Base-by-base conservation (phyloP, 2,888 invertebrate species). In the Dorcus hopei region DNA sequence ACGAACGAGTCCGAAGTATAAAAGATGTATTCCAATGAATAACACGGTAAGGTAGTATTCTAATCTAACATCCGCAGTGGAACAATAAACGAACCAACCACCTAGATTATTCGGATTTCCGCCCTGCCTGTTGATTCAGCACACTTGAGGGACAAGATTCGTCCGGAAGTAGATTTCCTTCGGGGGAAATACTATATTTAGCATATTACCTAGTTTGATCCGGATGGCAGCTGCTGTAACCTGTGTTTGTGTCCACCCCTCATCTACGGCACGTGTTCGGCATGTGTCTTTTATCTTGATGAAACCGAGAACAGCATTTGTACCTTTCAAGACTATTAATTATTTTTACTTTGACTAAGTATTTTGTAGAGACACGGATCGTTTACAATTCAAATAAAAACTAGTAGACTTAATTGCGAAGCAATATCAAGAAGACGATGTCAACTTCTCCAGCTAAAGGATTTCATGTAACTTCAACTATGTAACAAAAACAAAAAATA, bases 121-220 rank as follows among this genome's bases (percentile, higher is more conserved):
- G 73, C 69, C 71, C 70, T 70, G 75, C 75, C 75, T 75, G 75
- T 75, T 75, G 75, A 74, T 75, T 75, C 73, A 72, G 69, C 67
- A 71, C 74, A 74, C 75, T 75, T 74, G 72, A 74, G 73, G 73
- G 71, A 70, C 71, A 71, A 72, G 73, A 74, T 74, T 74, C 70
- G 63, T 69, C 73, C 72, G 74, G 75, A 75, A 74, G 72, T 74
- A 73, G 65, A 68, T 74, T 73, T 74, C 72, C 73, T 74, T 63
- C 64, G 55, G 65, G 73, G 71, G 73, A 74, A 75, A 74, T 70
- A 70, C 72, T 74, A 74, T 74, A 74, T 73, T 73, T 73, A 74
- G 73, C 71, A 69, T 72, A 71, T 75, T 73, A 74, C 73, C 74
- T 74, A 72, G 69, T 69, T 71, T 68, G 70, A 66, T 67, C 68